Base-by-base conservation (phyloP, 1,140 invertebrate species). In the Teleogryllus occipitalis region DNA sequence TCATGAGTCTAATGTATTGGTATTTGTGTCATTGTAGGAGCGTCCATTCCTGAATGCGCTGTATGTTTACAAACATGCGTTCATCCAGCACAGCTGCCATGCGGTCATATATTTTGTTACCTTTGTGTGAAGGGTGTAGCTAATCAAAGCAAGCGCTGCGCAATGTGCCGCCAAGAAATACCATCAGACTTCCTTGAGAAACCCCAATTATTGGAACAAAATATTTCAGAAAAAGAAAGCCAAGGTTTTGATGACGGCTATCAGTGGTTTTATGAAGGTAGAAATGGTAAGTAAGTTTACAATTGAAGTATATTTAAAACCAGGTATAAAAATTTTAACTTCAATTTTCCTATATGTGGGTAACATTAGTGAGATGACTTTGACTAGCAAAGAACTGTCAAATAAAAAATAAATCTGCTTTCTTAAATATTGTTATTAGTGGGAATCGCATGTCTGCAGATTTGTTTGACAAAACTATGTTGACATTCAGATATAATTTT, bases 201-300 rank as follows among this genome's bases (percentile, higher is more conserved):
- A 85, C 96, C 96, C 6, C 89, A 92, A 47, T 84, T 98, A 21
- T 86, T 98, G 14, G 88, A 93, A 76, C 80, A 83, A 39, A 84
- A 86, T 75, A 84, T 88, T 48, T 83, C 86, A 27, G 83, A 85
- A 49, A 87, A 84, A 83, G 85, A 83, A 74, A 84, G 84, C 14
- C 87, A 88, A 80, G 82, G 85, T 75, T 87, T 87, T 79, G 91
- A 93, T 83, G 93, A 93, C 83, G 92, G 91, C 14, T 96, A 94
- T 84, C 94, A 96, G 82, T 98, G 97, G 97, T 98, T 95, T 88
- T 98, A 99, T 86, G 96, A 98, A 89, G 96, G 96, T 39, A 88
- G 93, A 83, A 96, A 96, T 90, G 94, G 95, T 95, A 90, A 89
- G 87, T 85, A 8, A 39, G 27, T 39, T 39, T 39, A 39, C 27